phyloP scores from a whole-genome alignment of 2,888 invertebrate species.

The Tetropium fuscum region DNA sequence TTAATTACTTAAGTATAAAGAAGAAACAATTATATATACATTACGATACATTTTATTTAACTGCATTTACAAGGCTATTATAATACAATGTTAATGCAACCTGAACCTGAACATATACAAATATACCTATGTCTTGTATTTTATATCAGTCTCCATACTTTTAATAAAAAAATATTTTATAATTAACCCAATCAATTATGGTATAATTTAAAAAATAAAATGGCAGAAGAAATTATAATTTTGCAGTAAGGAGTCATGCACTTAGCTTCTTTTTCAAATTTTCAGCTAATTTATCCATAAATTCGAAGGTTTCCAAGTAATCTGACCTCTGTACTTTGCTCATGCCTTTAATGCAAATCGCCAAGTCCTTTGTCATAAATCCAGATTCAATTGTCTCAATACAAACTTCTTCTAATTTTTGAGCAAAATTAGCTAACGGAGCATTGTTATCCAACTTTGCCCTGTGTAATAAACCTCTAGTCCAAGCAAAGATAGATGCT shows the following conservation, averaged over 20 bases:
- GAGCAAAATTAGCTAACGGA: conserved; percentile 82
- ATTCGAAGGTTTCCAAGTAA: conserved; percentile 97
- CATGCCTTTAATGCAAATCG: conserved; percentile 97
- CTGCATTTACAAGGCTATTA: background rate
- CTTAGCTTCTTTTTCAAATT: conserved; percentile 76
- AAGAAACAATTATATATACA: background rate
- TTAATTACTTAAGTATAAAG: background rate
- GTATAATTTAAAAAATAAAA: background rate
- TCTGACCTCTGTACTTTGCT: conserved; percentile 80
- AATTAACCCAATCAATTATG: background rate
- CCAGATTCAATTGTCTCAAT: conserved; percentile 95
- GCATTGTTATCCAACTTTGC: conserved; percentile 93
- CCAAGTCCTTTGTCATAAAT: conserved; percentile 98
- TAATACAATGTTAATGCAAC: background rate
- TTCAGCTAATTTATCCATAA: conserved; percentile 94
- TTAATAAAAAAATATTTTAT: background rate
- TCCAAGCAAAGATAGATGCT: conserved; percentile 99
- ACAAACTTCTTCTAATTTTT: conserved; percentile 90
- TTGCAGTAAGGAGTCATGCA: conserved; percentile 14
- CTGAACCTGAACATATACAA: background rate
- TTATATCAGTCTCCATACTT: background rate
- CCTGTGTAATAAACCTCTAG: conserved; percentile 84
- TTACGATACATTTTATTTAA: background rate
- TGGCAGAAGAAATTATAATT: background rate
- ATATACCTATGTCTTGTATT: background rate